Evolutionary conservation across 2,888 invertebrate species (phyloP).

Genomic region (Mesodorylaimus sp.): DNA sequence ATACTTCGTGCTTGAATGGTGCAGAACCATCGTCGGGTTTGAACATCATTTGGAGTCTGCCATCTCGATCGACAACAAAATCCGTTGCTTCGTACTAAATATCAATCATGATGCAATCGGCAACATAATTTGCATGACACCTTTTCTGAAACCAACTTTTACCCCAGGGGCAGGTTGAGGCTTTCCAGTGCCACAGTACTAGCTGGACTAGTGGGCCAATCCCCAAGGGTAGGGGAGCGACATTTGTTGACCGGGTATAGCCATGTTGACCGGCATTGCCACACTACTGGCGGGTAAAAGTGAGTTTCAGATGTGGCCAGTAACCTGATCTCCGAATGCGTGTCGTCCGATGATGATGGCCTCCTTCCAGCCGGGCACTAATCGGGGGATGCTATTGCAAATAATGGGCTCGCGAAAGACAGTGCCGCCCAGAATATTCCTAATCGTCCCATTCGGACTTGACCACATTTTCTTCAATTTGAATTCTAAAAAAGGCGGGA

Average conservation of each 20-base stretch:
- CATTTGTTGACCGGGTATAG: no score
- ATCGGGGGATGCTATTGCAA: slow-evolving; percentile 63
- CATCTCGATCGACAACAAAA: no score
- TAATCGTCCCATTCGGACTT: slow-evolving; percentile 71
- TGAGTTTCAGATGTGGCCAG: slow-evolving; percentile 14
- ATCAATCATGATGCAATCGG: no score
- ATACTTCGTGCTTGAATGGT: slow-evolving; percentile 42
- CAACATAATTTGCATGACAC: no score
- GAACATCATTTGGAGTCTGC: no score
- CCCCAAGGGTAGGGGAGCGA: no score
- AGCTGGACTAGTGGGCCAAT: no score
- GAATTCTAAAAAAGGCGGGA: slow-evolving; percentile 50
- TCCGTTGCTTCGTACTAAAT: no score
- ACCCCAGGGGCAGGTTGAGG: no score
- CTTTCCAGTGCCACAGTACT: no score
- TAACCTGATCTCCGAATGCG: slow-evolving; percentile 61
- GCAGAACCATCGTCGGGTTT: slow-evolving; percentile 41
- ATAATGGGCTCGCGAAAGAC: slow-evolving; percentile 80
- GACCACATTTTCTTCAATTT: slow-evolving; percentile 82
- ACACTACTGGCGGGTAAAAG: slow-evolving; percentile 69
- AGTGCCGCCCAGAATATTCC: slow-evolving; percentile 76
- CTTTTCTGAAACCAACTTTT: no score
- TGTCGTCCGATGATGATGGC: slow-evolving; percentile 73
- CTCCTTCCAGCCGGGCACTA: slow-evolving; percentile 68
- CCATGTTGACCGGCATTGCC: slow-evolving; percentile 49